Evolutionary conservation across 2,797 vertebrate genomes (phyloP).

Genomic region (Merluccius polli): DNA sequence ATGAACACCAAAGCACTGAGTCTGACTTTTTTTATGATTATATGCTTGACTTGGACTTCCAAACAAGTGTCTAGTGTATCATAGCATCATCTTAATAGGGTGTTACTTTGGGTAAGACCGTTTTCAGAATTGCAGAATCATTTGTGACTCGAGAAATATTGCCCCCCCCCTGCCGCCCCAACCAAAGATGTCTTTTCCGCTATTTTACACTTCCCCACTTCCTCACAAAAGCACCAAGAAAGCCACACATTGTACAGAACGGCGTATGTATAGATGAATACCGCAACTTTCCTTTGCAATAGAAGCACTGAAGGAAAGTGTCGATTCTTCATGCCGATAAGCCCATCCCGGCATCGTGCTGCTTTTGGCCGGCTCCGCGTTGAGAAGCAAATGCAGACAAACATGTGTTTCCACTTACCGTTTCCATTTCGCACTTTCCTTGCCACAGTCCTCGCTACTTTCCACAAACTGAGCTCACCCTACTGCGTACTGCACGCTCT

Average conservation of each 20-base stretch:
- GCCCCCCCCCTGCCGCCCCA: too few relatives aligned
- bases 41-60: not conserved
- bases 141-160: too few relatives aligned
- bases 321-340: not conserved
- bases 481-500: constrained; percentile 7
- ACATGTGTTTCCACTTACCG: constrained; percentile 67
- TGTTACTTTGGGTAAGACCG: too few relatives aligned
- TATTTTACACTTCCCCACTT: constrained; percentile 26
- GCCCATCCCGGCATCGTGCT: not conserved
- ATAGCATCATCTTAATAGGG: too few relatives aligned
- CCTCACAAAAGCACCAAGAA: not conserved
- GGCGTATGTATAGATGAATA: not conserved
- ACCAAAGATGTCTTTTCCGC: not conserved
- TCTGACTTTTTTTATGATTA: not conserved
- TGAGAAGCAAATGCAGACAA: constrained; percentile 23
- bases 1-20: not conserved
- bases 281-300: not conserved
- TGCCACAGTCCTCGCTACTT: constrained; percentile 27
- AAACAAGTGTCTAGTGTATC: not conserved
- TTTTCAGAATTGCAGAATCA: too few relatives aligned
- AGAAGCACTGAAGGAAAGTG: not conserved
- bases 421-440: constrained; percentile 55
- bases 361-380: constrained; percentile 25
- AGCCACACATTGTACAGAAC: not conserved
- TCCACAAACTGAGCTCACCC: constrained; percentile 18